Conservation (phyloP, 1,140 invertebrate genomes). For the Lucilia cuprina region DNA sequence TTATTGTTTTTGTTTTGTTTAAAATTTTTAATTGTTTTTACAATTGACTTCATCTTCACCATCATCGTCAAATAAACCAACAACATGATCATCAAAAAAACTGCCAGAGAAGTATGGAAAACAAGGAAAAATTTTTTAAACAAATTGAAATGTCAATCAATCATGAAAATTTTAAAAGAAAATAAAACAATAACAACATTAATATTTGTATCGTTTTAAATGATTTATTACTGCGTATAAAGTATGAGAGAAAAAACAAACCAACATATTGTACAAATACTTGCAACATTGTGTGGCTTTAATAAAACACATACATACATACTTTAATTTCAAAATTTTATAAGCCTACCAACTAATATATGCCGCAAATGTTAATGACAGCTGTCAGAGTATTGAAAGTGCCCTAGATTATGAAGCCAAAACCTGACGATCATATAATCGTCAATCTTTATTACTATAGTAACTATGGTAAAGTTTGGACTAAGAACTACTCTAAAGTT, state of each 20-base stretch:
- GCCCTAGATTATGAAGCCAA: too few relatives aligned
- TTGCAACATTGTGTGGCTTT: not conserved
- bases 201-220: not conserved
- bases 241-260: not conserved
- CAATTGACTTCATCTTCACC: not conserved
- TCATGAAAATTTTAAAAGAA: not conserved
- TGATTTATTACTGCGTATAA: not conserved
- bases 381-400: too few relatives aligned
- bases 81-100: not conserved
- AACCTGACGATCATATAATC: too few relatives aligned
- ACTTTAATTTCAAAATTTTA: not conserved
- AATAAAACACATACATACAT: not conserved
- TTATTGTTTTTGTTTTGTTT: not conserved
- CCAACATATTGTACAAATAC: not conserved
- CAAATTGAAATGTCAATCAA: slow-evolving; percentile 17
- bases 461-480: too few relatives aligned
- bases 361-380: too few relatives aligned
- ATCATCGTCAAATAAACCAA: not conserved
- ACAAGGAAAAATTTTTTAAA: not conserved
- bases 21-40: not conserved
- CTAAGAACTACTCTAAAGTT: too few relatives aligned
- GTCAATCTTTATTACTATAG: too few relatives aligned
- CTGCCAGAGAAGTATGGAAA: too few relatives aligned
- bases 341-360: not conserved
- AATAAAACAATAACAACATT: not conserved